phyloP scores from a whole-genome alignment of 2,113 vertebrate species.

The Melospiza melodia region DNA sequence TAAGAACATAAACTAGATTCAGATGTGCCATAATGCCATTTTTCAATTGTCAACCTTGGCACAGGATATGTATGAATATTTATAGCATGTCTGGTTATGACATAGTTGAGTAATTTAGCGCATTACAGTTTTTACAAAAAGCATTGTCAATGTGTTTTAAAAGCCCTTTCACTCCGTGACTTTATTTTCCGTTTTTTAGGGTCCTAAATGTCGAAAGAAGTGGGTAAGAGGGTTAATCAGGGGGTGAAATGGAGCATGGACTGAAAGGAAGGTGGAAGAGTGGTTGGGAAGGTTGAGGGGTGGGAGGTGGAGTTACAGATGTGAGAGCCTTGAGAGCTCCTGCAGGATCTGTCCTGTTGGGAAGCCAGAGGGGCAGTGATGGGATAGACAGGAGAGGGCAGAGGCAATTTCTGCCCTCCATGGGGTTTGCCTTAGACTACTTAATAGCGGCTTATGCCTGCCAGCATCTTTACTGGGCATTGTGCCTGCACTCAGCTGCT shows the following conservation, averaged over 20 bases:
- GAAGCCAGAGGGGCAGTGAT: not conserved
- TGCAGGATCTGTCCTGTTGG: not conserved
- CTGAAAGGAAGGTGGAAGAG: not conserved
- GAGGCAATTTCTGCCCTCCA: not conserved
- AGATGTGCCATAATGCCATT: not conserved
- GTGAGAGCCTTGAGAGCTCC: fast-evolving
- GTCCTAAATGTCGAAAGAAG: not conserved
- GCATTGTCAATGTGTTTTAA: not conserved
- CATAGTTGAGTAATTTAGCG: not conserved
- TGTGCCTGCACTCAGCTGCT: not conserved
- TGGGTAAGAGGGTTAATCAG: not conserved
- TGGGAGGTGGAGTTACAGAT: not conserved
- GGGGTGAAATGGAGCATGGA: not conserved
- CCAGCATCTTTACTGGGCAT: not conserved
- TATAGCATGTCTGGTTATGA: not conserved
- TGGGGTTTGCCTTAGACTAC: not conserved
- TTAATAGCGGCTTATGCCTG: not conserved
- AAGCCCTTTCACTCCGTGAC: not conserved
- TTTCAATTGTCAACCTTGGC: not conserved
- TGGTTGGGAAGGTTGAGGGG: fast-evolving
- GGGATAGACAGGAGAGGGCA: not conserved
- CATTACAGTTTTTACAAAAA: not conserved
- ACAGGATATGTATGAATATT: not conserved
- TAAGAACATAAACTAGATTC: not conserved
- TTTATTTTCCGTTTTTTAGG: not conserved